Conservation (phyloP, 2,888 invertebrate genomes). For the Gerris lacustris region DNA sequence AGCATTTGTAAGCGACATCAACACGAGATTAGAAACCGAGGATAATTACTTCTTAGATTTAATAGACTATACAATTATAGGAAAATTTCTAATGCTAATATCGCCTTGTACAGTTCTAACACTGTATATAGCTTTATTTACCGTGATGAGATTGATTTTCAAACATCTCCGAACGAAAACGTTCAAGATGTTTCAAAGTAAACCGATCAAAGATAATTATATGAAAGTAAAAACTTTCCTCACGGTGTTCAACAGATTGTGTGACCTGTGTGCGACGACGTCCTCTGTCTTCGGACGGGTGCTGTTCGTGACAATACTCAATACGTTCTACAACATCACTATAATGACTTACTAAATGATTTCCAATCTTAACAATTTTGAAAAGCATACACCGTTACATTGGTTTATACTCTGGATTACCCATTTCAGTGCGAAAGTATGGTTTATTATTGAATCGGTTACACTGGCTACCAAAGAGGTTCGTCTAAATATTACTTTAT, state of each 20-base stretch:
- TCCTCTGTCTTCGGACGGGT: neutral
- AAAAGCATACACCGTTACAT: neutral
- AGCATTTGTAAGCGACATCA: neutral
- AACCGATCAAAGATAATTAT: neutral
- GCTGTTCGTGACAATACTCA: neutral
- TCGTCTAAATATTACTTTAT: no score
- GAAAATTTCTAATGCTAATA: neutral
- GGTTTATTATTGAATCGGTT: neutral
- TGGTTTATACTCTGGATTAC: neutral
- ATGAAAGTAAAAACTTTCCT: neutral
- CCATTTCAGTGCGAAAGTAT: neutral
- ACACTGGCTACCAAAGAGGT: neutral
- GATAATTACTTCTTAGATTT: neutral
- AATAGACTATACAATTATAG: neutral
- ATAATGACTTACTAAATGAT: neutral
- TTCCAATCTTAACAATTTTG: neutral
- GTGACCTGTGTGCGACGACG: neutral
- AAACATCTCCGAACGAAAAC: neutral
- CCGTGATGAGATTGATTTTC: neutral
- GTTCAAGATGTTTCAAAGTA: neutral
- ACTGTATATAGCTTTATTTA: neutral
- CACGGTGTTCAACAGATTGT: neutral
- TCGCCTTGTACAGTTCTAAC: neutral
- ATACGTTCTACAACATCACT: neutral
- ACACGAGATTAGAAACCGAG: neutral